Evolutionary conservation across 2,888 invertebrate genomes (phyloP), one percentile per base, ranked within the genome.

Genomic region (Papilio demoleus): DNA sequence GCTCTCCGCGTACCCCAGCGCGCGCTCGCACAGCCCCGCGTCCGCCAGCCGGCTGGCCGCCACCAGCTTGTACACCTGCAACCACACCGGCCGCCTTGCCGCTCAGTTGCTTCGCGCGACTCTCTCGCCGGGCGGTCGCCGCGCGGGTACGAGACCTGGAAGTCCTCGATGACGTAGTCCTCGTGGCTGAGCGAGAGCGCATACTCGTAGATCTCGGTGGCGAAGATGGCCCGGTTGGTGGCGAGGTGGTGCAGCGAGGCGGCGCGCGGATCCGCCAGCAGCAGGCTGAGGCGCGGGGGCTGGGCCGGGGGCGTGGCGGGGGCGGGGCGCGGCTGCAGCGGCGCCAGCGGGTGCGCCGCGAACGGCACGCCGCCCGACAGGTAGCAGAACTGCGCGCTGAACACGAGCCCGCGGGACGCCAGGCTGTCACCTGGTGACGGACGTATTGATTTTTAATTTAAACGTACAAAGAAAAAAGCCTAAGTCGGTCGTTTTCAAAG

Each of bases 381-480:
- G 93, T 99, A 99, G 88, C 99, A 99, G 88, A 99, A 98, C 87
- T 99, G 99, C 27, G 99, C 97, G 1, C 97, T 98, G 90, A 96
- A 96, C 67, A 97, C 89, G 78, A 96, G 96, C 12, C 98, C 98
- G 74, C 96, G 95, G 67, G 94, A 88, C 68, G 93, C 86, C 14
- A 97, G 88, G 0, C 95, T 95, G 85, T 96, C 96, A 0, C 96
- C 96, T 94, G 81, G 12, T 11, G 45, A 40, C 17, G 6, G 14
- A n/a, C n/a, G n/a, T n/a, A n/a, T n/a, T n/a, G n/a, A n/a, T n/a
- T n/a, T n/a, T n/a, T n/a, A n/a, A n/a, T n/a, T n/a, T n/a, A n/a
- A n/a, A n/a, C n/a, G n/a, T n/a, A n/a, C n/a, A n/a, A n/a, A n/a
- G n/a, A n/a, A n/a, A n/a, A n/a, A n/a, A n/a, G n/a, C n/a, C n/a